phyloP scores from a whole-genome alignment of 2,888 invertebrate species.

The Neoascia interrupta region DNA sequence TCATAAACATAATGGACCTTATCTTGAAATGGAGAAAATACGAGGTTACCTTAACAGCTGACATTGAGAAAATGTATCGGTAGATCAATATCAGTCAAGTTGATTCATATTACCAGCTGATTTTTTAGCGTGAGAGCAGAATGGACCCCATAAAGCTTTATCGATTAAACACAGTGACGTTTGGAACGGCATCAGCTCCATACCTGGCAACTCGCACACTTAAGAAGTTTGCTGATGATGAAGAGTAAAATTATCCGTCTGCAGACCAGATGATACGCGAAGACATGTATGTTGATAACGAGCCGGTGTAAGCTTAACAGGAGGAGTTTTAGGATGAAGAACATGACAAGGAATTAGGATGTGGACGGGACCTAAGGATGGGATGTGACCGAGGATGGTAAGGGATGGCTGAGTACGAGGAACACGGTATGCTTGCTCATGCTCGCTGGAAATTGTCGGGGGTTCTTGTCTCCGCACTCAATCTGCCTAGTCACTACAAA shows the following conservation, averaged over 20 bases:
- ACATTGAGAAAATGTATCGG: constrained; percentile 9
- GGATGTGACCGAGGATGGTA: too few relatives aligned
- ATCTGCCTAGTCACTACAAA: too few relatives aligned
- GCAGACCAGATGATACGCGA: neutral
- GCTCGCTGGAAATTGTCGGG: too few relatives aligned
- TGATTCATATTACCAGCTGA: constrained; percentile 8
- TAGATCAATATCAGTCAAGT: neutral
- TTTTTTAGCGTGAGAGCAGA: neutral
- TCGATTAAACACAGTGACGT: constrained; percentile 6
- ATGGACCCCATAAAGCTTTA: neutral
- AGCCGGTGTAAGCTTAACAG: too few relatives aligned
- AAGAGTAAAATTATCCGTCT: neutral
- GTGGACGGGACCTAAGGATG: too few relatives aligned
- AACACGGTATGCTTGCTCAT: too few relatives aligned
- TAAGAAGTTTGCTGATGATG: neutral
- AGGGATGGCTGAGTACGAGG: too few relatives aligned
- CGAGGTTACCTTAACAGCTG: constrained; percentile 5
- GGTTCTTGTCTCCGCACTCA: too few relatives aligned
- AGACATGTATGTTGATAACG: constrained; percentile 13
- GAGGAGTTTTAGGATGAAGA: too few relatives aligned
- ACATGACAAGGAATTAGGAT: too few relatives aligned
- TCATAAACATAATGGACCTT: too few relatives aligned
- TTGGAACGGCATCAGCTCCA: neutral
- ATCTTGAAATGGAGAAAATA: constrained; percentile 4
- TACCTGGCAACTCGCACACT: constrained; percentile 1